Conservation (phyloP, 2,113 vertebrate genomes). For the Lichenostomus cassidix region DNA sequence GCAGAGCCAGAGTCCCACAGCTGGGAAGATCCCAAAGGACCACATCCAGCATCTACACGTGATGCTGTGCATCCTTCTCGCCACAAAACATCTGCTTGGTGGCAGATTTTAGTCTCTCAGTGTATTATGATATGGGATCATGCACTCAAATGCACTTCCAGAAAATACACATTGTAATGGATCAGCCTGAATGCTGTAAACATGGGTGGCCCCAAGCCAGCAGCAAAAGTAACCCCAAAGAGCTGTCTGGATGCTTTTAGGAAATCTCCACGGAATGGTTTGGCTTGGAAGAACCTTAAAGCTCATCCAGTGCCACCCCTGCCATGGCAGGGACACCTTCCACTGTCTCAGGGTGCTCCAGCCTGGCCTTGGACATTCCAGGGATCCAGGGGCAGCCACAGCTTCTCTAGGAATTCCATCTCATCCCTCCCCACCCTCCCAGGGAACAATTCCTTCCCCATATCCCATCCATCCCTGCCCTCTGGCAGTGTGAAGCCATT, state of each 20-base stretch:
- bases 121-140: background rate
- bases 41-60: background rate
- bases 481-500: background rate
- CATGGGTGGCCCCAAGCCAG: background rate
- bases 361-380: background rate
- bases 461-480: background rate
- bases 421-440: fast-evolving
- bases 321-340: background rate
- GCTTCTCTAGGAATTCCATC: background rate
- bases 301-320: fast-evolving
- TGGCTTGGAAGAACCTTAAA: background rate
- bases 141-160: background rate
- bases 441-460: background rate
- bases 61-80: background rate
- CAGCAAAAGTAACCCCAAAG: background rate
- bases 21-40: background rate
- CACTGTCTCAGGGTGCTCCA: background rate
- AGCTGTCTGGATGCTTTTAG: background rate
- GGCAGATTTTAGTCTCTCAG: background rate
- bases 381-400: background rate
- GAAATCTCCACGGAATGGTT: background rate
- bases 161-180: background rate
- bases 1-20: background rate
- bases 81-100: background rate
- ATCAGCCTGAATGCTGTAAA: background rate